Evolutionary conservation across 1,140 invertebrate species (phyloP).

Genomic region (Plectrocnemia conspersa): DNA sequence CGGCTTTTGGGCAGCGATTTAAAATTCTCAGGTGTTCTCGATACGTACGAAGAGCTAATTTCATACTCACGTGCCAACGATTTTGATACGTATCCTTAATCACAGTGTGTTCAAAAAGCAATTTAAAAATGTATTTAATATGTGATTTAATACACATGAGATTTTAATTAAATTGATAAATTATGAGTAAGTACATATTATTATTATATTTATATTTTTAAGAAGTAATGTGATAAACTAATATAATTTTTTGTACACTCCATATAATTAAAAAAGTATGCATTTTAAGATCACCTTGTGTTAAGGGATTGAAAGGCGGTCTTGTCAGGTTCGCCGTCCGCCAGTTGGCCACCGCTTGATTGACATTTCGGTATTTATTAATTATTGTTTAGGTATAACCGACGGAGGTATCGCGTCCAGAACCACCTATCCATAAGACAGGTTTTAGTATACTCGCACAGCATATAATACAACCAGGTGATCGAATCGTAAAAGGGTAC

Average conservation of each 20-base stretch:
- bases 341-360: conserved; percentile 28
- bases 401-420: conserved; percentile 4
- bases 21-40: too few relatives aligned
- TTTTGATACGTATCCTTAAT: conserved; percentile 12
- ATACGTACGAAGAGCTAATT: too few relatives aligned
- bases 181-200: not conserved
- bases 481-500: too few relatives aligned
- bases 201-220: not conserved
- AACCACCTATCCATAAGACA: conserved; percentile 4
- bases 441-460: conserved; percentile 4
- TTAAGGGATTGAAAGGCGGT: conserved; percentile 17
- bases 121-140: not conserved
- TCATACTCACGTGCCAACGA: conserved; percentile 4
- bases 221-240: conserved; percentile 6
- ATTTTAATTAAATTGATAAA: not conserved
- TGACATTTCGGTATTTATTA: conserved; percentile 34
- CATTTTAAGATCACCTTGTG: conserved; percentile 8
- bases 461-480: conserved; percentile 13
- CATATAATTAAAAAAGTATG: not conserved
- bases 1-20: too few relatives aligned
- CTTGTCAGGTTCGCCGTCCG: conserved; percentile 20
- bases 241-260: not conserved
- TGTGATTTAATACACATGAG: not conserved
- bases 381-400: conserved; percentile 32
- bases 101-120: conserved; percentile 5